These are phyloP conservation scores for Enteromius thamalakanensis DNA, from an alignment of 2,797 vertebrate species.

Conservation along the genomic window DNA sequence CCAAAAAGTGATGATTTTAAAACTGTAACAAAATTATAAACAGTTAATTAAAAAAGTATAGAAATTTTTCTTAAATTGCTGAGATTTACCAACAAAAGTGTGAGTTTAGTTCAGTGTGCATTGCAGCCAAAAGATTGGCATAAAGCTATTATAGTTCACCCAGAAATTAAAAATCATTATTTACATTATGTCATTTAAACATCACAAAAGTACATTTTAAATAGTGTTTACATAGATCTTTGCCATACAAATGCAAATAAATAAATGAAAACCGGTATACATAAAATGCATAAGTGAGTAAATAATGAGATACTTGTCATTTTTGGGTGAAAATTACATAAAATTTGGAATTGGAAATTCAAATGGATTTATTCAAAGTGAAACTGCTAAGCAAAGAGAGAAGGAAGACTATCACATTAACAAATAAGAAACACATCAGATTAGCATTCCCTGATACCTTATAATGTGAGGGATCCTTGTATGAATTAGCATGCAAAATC, in stretches of 20 bases:
- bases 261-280: not conserved
- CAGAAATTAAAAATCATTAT: not conserved
- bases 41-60: not conserved
- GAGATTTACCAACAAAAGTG: not conserved
- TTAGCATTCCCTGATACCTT: slow-evolving; percentile 77
- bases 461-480: slow-evolving; percentile 83
- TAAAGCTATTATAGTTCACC: slow-evolving; percentile 6
- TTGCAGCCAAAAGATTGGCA: not conserved
- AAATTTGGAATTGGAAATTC: not conserved
- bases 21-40: not conserved
- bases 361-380: not conserved
- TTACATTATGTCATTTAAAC: not conserved
- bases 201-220: not conserved
- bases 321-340: not conserved
- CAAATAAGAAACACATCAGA: slow-evolving; percentile 33
- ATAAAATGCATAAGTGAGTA: not conserved
- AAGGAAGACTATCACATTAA: not conserved
- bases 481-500: slow-evolving; percentile 85
- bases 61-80: not conserved
- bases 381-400: not conserved
- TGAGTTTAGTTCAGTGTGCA: not conserved
- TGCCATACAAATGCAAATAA: not conserved
- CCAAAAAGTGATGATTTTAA: not conserved
- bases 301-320: not conserved
- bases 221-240: not conserved